These are phyloP conservation scores for Pelodiscus sinensis DNA, from an alignment of 2,113 vertebrate genomes.

Conservation along the genomic window DNA sequence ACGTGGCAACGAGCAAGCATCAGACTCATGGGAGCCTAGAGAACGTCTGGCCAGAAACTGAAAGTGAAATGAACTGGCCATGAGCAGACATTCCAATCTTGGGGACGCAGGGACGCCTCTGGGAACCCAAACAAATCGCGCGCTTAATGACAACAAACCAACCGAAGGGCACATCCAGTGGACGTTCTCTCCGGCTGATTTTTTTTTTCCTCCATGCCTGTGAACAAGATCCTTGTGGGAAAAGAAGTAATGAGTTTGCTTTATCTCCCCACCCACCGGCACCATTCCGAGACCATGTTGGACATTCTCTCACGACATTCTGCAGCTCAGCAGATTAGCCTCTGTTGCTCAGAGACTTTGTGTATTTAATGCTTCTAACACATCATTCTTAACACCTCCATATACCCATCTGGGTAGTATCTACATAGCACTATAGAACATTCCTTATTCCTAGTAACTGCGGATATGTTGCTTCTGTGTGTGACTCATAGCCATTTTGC, in stretches of 20 bases:
- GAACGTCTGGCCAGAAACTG: fast-evolving
- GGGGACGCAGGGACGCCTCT: background rate
- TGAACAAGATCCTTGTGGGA: background rate
- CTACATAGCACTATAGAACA: conserved; percentile 79
- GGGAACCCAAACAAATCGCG: fast-evolving
- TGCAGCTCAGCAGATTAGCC: conserved; percentile 15
- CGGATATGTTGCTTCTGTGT: conserved; percentile 84
- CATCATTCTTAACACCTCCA: conserved; percentile 76
- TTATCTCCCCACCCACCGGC: background rate
- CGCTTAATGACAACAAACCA: background rate
- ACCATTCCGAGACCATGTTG: background rate
- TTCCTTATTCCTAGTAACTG: conserved; percentile 76
- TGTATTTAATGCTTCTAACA: conserved; percentile 85
- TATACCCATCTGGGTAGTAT: conserved; percentile 79
- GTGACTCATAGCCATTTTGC: conserved; percentile 85
- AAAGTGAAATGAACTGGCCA: fast-evolving
- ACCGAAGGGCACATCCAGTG: background rate
- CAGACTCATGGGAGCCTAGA: background rate
- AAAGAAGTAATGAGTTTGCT: background rate
- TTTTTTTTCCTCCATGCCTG: background rate
- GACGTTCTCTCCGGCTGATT: background rate
- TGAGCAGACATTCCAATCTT: background rate
- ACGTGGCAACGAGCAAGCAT: background rate
- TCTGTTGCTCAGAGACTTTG: conserved; percentile 51
- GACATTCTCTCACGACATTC: background rate